Base-by-base conservation (phyloP, 2,888 invertebrate species). In the Mayetiola destructor region DNA sequence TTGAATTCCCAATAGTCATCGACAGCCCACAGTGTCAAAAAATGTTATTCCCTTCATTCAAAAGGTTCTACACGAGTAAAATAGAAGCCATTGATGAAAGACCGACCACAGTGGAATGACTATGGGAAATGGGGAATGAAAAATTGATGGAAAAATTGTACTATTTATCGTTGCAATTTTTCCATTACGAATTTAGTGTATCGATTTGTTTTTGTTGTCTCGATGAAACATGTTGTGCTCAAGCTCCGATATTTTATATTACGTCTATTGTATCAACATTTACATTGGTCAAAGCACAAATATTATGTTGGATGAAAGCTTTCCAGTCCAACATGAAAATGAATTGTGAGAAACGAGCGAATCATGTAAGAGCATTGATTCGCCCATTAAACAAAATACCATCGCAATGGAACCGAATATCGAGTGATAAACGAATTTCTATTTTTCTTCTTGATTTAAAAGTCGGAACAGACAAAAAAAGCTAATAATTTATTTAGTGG, bases 341-440 rank as follows among this genome's bases (percentile, higher is more conserved):
- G n/a, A n/a, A n/a, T n/a, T n/a, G n/a, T 23, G n/a, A 23, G 16
- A 48, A 48, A 48, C 27, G 29, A 27, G 48, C 48, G 27, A 48
- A 48, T 48, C 48, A 48, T 48, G 48, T 48, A 27, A 48, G 27
- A 48, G 29, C 48, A 48, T 27, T 48, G 27, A 23, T 27, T 48
- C 48, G 48, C 16, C 48, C 48, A 48, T 48, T 48, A 48, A 48
- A 48, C 48, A 48, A 27, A 48, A 48, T 48, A 48, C 23, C 48
- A 48, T 48, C 48, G 27, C 27, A 48, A n/a, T n/a, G n/a, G n/a
- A n/a, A n/a, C n/a, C n/a, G n/a, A n/a, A n/a, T n/a, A n/a, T n/a
- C n/a, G 27, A 48, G 27, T 48, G 48, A 48, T 27, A 16, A 27
- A 40, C n/a, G 40, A 8, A 21, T 40, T n/a, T 48, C n/a, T 40